A percentile compares a stretch with the other conserved stretches of the same genome.
Evolutionary conservation across 2,888 invertebrate genomes (phyloP).

Genomic region (Agrenia bidenticulata): DNA sequence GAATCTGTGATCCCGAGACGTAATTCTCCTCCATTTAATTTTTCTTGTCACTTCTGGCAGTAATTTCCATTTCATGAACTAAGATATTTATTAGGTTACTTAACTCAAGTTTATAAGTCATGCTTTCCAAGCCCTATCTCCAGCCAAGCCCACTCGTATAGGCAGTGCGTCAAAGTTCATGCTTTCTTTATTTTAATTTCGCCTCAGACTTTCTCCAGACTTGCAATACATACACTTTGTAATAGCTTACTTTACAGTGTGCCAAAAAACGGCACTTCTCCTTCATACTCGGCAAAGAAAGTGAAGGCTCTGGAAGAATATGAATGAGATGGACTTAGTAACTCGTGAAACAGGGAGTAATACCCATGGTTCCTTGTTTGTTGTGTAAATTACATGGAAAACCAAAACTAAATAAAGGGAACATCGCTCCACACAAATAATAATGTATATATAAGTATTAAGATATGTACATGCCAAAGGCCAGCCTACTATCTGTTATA

Average conservation of each 20-base stretch:
- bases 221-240: no score
- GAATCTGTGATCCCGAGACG: no score
- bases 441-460: no score
- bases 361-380: not conserved
- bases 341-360: not conserved
- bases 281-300: no score
- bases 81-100: no score
- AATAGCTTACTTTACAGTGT: no score
- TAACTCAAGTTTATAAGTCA: not conserved
- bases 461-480: no score
- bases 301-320: constrained; percentile 3
- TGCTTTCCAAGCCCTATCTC: not conserved
- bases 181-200: constrained; percentile 23
- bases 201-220: no score
- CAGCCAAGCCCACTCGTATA: not conserved
- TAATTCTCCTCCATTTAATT: constrained; percentile 17
- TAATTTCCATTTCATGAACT: constrained; percentile 18
- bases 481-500: no score
- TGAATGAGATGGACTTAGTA: constrained; percentile 16
- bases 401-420: not conserved
- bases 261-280: no score
- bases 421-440: not conserved
- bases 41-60: constrained; percentile 17
- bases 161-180: constrained; percentile 8
- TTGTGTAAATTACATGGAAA: constrained; percentile 17